Evolutionary conservation across 1,140 invertebrate species (phyloP), one percentile per base, ranked within the genome.

Genomic region (Ladona fulva): DNA sequence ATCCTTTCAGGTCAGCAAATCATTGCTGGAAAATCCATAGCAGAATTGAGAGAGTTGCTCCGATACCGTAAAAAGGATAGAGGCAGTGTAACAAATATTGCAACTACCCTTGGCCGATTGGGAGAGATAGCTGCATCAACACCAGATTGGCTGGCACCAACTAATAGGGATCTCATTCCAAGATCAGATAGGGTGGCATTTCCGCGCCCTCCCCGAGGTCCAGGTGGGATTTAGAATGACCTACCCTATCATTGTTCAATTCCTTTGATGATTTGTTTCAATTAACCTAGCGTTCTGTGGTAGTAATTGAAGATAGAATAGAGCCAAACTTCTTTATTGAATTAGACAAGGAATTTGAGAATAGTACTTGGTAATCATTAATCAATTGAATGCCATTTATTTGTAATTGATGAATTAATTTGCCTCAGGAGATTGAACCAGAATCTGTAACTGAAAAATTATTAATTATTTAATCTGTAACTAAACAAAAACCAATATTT

Each of bases 201-300:
- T 84, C 94, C 94, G 66, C 93, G 94, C 85, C 94, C 94, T 77
- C 94, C 94, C 12, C 94, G 95, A 85, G 94, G 90, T 79, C 88
- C 93, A 79, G 90, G 90, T 91, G 84, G 76, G 74, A 80, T 77
- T 14, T 42, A 24, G 52, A 66, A 66, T 37, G 52, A 3, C 52
- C 52, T 66, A 3, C 52, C 52, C 52, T 66, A 66, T 66, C 14
- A 66, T 66, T 16, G 52, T 52, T 52, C 44, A 52, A 19, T 52
- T 52, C 10, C 44, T 52, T 52, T 52, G 10, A 10, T 52, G 44
- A 11, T 52, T 52, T n/a, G n/a, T n/a, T n/a, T n/a, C n/a, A n/a
- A n/a, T n/a, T n/a, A n/a, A n/a, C n/a, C n/a, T n/a, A n/a, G n/a
- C n/a, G n/a, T n/a, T n/a, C n/a, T n/a, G n/a, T n/a, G n/a, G n/a